Evolutionary conservation across 2,888 invertebrate species (phyloP), one percentile per base, ranked within the genome.

Genomic region (Tipula confusa): DNA sequence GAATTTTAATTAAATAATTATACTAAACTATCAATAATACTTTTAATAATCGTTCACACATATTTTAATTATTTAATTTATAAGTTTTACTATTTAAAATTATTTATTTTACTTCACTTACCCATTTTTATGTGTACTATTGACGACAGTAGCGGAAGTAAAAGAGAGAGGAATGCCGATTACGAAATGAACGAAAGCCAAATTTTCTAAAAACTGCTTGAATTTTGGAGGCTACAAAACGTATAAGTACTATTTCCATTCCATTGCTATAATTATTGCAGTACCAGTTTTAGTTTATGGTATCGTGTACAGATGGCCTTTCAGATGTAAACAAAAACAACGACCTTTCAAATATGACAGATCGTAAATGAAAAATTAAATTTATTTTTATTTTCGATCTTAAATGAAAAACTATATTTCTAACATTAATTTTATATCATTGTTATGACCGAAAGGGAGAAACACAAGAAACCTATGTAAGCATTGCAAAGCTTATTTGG

Each of bases 81-180:
- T 13, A 48, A 29, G 64, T 43, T 83, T 83, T 83, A 43, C 48
- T 43, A 48, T 13, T 29, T 31, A 81, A 28, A 9, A 2, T n/a
- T 9, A 82, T n/a, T 33, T 9, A 82, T 83, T 82, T 43, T 48
- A 83, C 83, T 43, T 29, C 83, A 87, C 89, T 89, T 87, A 89
- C 89, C 89, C 89, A 89, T 89, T 87, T 88, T 89, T 88, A 86
- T 86, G 87, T 86, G 88, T 88, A 88, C 88, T 87, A 88, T 88
- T 88, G 88, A 87, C 43, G 87, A 88, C 88, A 88, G 88, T 88
- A 88, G 88, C 89, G 89, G 89, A 89, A 89, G 88, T 89, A 88
- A 89, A 89, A 89, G 89, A 88, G 88, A 83, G 85, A 86, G 82
- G 33, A 80, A 80, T 80, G 80, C 80, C 80, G 80, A 80, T 6